These are phyloP conservation scores for Plectus sambesii DNA, from an alignment of 1,140 invertebrate species.

Conservation along the genomic window DNA sequence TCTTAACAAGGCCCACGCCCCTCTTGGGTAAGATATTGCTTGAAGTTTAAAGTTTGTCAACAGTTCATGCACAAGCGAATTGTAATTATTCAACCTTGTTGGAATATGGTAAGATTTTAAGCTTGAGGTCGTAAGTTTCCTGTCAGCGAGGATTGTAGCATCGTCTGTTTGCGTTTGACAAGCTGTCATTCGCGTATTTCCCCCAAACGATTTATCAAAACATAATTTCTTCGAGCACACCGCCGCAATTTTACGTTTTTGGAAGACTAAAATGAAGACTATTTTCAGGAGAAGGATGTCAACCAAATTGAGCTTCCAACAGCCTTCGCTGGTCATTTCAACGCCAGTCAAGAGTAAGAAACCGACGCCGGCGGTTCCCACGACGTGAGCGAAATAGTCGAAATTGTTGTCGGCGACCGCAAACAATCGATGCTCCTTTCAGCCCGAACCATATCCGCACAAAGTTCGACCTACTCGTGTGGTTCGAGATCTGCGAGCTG, in stretches of 20 bases:
- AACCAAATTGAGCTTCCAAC: constrained; percentile 40
- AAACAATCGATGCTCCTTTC: background rate
- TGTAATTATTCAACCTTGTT: too few species aligned
- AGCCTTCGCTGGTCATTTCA: constrained; percentile 44
- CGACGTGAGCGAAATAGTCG: constrained; percentile 1
- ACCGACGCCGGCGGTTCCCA: constrained; percentile 1
- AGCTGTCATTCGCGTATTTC: too few species aligned
- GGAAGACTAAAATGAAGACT: too few species aligned
- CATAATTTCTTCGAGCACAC: too few species aligned
- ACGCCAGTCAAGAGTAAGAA: constrained; percentile 37
- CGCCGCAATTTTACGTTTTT: too few species aligned
- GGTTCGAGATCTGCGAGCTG: constrained; percentile 98
- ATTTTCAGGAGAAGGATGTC: constrained; percentile 36
- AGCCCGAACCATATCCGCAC: constrained; percentile 69
- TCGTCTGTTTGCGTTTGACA: too few species aligned
- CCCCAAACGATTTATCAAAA: too few species aligned
- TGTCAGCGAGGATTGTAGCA: too few species aligned
- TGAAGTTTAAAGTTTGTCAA: background rate
- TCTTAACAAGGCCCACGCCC: constrained; percentile 23
- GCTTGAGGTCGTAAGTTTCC: too few species aligned
- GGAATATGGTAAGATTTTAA: too few species aligned
- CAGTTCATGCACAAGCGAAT: too few species aligned
- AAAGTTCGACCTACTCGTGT: constrained; percentile 93
- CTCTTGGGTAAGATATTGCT: constrained; percentile 12
- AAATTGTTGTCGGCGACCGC: too few species aligned